phyloP scores from a whole-genome alignment of 23 tunicate genomes.

The Aplidium turbinatum region DNA sequence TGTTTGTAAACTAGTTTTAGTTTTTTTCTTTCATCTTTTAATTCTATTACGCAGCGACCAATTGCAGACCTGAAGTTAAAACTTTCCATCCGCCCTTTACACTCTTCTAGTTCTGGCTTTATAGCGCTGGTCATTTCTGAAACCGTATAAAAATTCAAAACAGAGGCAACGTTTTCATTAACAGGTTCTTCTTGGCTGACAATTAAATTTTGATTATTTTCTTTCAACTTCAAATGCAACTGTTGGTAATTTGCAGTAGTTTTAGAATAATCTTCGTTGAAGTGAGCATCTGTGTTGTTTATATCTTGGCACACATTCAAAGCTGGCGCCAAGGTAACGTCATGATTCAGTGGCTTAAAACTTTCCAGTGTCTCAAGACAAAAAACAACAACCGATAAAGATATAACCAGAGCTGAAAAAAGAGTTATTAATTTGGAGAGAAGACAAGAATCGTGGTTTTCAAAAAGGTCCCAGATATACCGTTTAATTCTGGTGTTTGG shows the following conservation, averaged over 20 bases:
- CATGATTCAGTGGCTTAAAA: conserved; percentile 53
- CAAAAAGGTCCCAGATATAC: conserved; percentile 80
- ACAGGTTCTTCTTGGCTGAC: too few relatives aligned
- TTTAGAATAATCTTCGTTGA: too few relatives aligned
- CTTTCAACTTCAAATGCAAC: too few relatives aligned
- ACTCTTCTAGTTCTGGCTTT: background rate
- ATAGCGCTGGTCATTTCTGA: background rate
- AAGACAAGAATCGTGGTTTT: conserved; percentile 64
- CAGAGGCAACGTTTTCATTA: too few relatives aligned
- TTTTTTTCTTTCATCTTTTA: conserved; percentile 21
- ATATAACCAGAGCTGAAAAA: conserved; percentile 80
- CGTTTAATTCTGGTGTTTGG: conserved; percentile 52
- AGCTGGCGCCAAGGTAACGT: conserved; percentile 38
- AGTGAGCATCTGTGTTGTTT: too few relatives aligned
- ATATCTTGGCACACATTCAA: conserved; percentile 43
- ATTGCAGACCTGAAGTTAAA: conserved; percentile 4
- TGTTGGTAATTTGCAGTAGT: too few relatives aligned
- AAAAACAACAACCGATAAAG: conserved; percentile 82
- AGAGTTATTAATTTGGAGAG: conserved; percentile 55
- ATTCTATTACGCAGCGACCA: conserved; percentile 37
- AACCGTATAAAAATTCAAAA: background rate
- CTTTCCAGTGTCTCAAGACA: conserved; percentile 88
- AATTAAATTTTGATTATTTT: too few relatives aligned
- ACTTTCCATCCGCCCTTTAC: background rate
- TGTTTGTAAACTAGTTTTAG: too few relatives aligned